These are phyloP conservation scores for Mesopsocus fuscifrons DNA, from an alignment of 2,888 invertebrate genomes.

Conservation along the genomic window DNA sequence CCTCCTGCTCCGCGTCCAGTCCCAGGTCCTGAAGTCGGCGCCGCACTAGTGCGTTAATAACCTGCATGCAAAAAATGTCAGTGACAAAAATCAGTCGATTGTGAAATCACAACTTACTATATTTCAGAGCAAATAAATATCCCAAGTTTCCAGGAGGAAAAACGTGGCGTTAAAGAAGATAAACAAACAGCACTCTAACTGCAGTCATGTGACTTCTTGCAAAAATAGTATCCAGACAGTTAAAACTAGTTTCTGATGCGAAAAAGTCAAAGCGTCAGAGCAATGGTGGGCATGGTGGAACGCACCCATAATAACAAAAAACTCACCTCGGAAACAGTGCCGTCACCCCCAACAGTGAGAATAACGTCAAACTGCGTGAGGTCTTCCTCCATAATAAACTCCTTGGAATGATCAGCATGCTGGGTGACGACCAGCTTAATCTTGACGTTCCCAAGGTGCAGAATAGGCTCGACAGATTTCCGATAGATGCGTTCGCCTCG, in stretches of 20 bases:
- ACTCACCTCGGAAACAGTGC: conserved; percentile 65
- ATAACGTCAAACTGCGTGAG: conserved; percentile 44
- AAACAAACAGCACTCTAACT: too few species aligned
- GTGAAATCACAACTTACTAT: too few species aligned
- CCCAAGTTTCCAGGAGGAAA: too few species aligned
- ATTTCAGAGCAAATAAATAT: too few species aligned
- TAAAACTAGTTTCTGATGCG: too few species aligned
- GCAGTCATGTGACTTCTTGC: too few species aligned
- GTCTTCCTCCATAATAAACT: conserved; percentile 37
- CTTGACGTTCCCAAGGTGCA: conserved; percentile 42
- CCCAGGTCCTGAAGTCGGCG: conserved; percentile 32
- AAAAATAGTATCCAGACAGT: too few species aligned
- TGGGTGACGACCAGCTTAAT: conserved; percentile 48
- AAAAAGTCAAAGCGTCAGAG: too few species aligned
- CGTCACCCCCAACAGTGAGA: conserved; percentile 72
- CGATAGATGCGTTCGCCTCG: conserved; percentile 53
- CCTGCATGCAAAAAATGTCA: too few species aligned
- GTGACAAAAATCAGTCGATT: too few species aligned
- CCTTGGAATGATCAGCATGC: conserved; percentile 55
- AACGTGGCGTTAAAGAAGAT: conserved; percentile 1
- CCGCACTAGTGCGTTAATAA: conserved; percentile 45
- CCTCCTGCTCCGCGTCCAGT: conserved; percentile 32
- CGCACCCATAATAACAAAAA: too few species aligned
- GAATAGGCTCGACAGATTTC: conserved; percentile 45
- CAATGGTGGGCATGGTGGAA: too few species aligned